Evolutionary conservation across 1,140 invertebrate genomes (phyloP).

Genomic region (Oryctes rhinoceros): DNA sequence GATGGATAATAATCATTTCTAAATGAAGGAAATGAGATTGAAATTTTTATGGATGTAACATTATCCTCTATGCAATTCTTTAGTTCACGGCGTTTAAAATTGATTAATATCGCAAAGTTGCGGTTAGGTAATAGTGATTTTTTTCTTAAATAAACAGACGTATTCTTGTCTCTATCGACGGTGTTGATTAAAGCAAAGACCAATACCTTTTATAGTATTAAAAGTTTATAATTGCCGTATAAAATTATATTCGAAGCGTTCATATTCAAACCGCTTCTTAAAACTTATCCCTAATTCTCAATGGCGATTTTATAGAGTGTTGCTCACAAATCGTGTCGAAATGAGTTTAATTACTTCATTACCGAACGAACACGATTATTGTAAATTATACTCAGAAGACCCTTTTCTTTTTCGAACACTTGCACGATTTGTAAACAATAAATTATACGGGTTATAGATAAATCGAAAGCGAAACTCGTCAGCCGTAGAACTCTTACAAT

Average conservation of each 20-base stretch:
- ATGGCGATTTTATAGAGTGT: too few species aligned
- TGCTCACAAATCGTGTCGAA: not conserved
- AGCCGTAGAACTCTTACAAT: not conserved
- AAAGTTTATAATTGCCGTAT: not conserved
- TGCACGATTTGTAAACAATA: not conserved
- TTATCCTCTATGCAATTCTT: too few species aligned
- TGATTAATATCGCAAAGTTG: too few species aligned
- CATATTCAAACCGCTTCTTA: slow-evolving; percentile 1
- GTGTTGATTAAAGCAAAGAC: too few species aligned
- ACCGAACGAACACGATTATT: not conserved
- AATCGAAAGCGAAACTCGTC: slow-evolving; percentile 3
- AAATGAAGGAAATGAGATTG: too few species aligned
- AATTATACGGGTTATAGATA: not conserved
- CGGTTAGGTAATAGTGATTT: not conserved
- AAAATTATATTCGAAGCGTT: not conserved
- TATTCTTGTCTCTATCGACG: not conserved
- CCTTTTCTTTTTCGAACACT: not conserved
- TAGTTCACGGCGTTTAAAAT: too few species aligned
- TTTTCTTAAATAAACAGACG: not conserved
- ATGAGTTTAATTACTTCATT: not conserved
- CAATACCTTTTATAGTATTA: not conserved
- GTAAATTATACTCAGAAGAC: not conserved
- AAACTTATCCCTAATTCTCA: not conserved
- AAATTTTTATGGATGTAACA: too few species aligned
- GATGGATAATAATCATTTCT: too few species aligned